Base-by-base conservation (phyloP, 1,140 invertebrate species). In the Zaprionus ghesquierei region DNA sequence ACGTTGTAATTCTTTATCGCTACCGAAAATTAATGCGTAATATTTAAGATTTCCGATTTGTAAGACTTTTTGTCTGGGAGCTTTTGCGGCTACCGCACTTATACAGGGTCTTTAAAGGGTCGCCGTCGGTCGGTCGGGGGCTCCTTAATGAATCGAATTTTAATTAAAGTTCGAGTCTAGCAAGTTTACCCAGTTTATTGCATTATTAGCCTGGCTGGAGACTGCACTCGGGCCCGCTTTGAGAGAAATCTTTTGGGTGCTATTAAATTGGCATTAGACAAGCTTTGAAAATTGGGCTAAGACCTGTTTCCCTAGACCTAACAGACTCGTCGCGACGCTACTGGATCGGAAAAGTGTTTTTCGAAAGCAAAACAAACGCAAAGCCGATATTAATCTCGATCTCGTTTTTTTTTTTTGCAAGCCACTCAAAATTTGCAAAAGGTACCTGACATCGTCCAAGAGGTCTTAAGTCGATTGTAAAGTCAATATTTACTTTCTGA, bases 11-110 rank as follows among this genome's bases (percentile, higher is more conserved):
- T 82, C 73, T 58, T 75, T 75, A 82, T 77, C 84, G 84, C 84
- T 87, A 89, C 84, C 76, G 84, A 87, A 87, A 89, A 87, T 87
- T 82, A 89, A 87, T 87, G 84, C 84, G 84, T 84, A 79, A 29
- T 79, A 79, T 77, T 84, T 84, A 33, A 23, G 66, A 79, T 77
- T 84, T 84, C 38, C 22, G 66, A 79, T 82, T 81, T 87, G 65
- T 68, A 73, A 29, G 51, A 44, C 53, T 61, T 71, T 63, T 71
- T 63, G 54, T 69, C 65, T 53, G 60, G 38, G 25, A 69, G 54
- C 71, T 79, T 70, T 69, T 50, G 62, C 41, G 8, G 63, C 74
- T 77, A 69, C 69, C 55, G 72, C 66, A 49, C 64, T 56, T 33
- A 38, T 29, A 51, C 25, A 5, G 49, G 33, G 50, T 49, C 29